Evolutionary conservation across 2,113 vertebrate genomes (phyloP).

Genomic region (Gracilinanus agilis): DNA sequence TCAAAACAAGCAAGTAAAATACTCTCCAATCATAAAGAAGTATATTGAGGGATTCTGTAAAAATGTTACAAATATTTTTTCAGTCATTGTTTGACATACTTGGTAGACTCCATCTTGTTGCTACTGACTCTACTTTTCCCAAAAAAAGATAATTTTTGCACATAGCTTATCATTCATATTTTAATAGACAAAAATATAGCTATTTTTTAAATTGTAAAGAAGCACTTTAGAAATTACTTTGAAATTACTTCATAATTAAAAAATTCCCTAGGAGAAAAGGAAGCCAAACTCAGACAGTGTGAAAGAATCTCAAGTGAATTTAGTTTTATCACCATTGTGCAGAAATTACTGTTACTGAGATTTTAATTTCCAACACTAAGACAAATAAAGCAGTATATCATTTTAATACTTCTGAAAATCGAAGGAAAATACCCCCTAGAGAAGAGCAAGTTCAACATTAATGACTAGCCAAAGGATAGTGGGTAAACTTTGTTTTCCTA

Average conservation of each 20-base stretch:
- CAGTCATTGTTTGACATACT: neutral
- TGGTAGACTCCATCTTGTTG: neutral
- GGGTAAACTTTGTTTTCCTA: neutral
- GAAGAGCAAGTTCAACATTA: slow-evolving; percentile 46
- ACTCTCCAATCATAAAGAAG: neutral
- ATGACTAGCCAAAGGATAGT: slow-evolving; percentile 39
- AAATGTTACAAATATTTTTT: neutral
- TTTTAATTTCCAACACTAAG: slow-evolving; percentile 49
- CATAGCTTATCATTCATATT: neutral
- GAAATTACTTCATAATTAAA: slow-evolving; percentile 27
- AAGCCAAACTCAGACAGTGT: neutral
- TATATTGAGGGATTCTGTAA: neutral
- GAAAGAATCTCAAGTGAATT: slow-evolving; percentile 21
- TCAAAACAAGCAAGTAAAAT: neutral
- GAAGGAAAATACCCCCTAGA: slow-evolving; percentile 9
- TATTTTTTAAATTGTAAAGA: slow-evolving; percentile 26
- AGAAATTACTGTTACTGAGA: neutral
- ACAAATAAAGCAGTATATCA: slow-evolving; percentile 35
- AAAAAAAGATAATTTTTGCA: neutral
- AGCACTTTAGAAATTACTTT: neutral
- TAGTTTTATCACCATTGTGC: slow-evolving; percentile 28
- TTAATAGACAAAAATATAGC: slow-evolving; percentile 3
- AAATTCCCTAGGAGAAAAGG: slow-evolving; percentile 6
- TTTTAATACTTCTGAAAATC: slow-evolving; percentile 28
- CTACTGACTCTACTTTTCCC: neutral